phyloP scores from a whole-genome alignment of 1,140 invertebrate genomes.

The Chymomyza costata region DNA sequence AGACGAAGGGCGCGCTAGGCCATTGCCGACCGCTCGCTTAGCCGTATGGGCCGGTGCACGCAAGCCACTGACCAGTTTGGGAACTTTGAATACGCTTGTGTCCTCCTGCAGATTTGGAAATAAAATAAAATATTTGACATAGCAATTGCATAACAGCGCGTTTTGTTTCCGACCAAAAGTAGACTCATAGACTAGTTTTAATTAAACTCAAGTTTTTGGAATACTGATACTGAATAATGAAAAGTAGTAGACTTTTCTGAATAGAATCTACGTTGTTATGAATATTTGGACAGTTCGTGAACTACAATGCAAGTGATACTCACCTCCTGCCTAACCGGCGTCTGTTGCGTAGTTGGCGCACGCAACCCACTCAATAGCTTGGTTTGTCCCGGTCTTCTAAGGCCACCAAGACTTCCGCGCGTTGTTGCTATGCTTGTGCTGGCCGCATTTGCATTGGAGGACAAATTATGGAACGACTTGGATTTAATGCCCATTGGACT shows the following conservation, averaged over 20 bases:
- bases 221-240: no score
- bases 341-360: conserved; percentile 11
- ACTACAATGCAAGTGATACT: no score
- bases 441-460: conserved; percentile 35
- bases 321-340: conserved; percentile 47
- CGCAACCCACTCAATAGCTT: conserved; percentile 24
- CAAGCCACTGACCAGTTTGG: conserved; percentile 53
- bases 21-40: conserved; percentile 45
- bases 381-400: conserved; percentile 34
- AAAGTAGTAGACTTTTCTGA: no score
- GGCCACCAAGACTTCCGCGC: conserved; percentile 33
- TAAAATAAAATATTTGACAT: neutral
- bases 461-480: conserved; percentile 72
- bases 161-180: no score
- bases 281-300: no score
- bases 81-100: conserved; percentile 51
- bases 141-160: no score
- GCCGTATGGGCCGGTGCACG: conserved; percentile 36
- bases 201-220: no score
- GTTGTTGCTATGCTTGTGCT: conserved; percentile 1
- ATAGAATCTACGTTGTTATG: no score
- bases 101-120: conserved; percentile 32
- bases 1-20: conserved; percentile 64
- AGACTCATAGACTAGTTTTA: no score
- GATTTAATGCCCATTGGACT: conserved; percentile 74